A percentile compares a stretch with the other conserved stretches of the same genome.
Evolutionary conservation across 2,113 vertebrate genomes (phyloP).

Genomic region (Sphyrna mokarran): DNA sequence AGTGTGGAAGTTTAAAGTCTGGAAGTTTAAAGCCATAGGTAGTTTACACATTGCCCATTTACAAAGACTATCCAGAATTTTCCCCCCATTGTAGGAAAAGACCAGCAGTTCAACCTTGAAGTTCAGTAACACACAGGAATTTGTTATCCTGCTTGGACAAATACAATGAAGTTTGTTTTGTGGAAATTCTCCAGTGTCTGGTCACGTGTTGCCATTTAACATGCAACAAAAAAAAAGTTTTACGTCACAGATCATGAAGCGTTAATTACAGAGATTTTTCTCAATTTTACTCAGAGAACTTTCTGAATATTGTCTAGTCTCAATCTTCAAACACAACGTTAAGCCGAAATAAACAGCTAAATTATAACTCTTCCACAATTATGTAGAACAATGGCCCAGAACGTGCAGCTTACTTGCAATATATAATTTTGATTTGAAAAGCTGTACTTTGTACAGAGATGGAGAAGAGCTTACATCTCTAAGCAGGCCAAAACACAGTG

Average conservation of each 20-base stretch:
- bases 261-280: not conserved
- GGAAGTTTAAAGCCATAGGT: too few species aligned
- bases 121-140: not conserved
- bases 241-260: not conserved
- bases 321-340: not conserved
- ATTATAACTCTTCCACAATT: constrained; percentile 22
- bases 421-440: constrained; percentile 9
- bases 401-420: not conserved
- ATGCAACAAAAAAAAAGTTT: not conserved
- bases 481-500: not conserved
- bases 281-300: not conserved
- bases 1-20: too few species aligned
- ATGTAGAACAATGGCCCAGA: not conserved
- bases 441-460: not conserved
- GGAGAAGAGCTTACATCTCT: not conserved
- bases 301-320: not conserved
- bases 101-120: not conserved
- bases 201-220: not conserved
- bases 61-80: not conserved
- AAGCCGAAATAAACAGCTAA: not conserved
- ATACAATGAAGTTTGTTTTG: not conserved
- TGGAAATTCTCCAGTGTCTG: not conserved
- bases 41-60: not conserved
- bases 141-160: not conserved
- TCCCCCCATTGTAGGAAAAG: not conserved